These are phyloP conservation scores for Drosophila neoperkinsi DNA, from an alignment of 2,888 invertebrate species.

Conservation along the genomic window DNA sequence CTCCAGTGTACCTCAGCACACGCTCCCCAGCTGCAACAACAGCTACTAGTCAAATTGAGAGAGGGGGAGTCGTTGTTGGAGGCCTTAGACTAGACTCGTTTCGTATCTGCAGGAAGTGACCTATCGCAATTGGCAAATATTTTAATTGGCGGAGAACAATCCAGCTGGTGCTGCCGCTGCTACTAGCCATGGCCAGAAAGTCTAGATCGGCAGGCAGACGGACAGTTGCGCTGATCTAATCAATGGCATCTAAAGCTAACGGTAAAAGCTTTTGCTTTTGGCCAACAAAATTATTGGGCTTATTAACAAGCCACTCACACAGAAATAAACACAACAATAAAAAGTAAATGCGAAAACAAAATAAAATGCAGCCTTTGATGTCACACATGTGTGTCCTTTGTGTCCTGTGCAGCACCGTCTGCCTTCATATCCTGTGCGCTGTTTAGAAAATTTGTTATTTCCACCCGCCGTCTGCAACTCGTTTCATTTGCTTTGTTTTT, in stretches of 20 bases:
- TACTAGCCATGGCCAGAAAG: not conserved
- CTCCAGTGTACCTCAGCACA: not conserved
- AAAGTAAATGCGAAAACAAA: slow-evolving; percentile 18
- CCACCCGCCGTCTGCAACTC: slow-evolving; percentile 52
- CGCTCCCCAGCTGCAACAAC: slow-evolving; percentile 14
- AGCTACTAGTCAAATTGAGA: slow-evolving; percentile 1
- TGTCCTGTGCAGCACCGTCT: slow-evolving; percentile 29
- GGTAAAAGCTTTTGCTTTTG: slow-evolving; percentile 63
- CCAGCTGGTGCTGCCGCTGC: slow-evolving; percentile 11
- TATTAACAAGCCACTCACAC: slow-evolving; percentile 20
- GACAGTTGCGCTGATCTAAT: slow-evolving; percentile 62
- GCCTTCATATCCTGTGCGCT: slow-evolving; percentile 52
- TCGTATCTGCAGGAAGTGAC: slow-evolving; percentile 54
- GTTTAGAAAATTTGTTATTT: slow-evolving; percentile 50
- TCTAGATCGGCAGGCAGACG: not conserved
- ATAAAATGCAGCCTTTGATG: slow-evolving; percentile 57
- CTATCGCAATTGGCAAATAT: slow-evolving; percentile 71
- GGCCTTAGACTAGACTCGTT: not conserved
- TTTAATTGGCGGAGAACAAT: slow-evolving; percentile 65
- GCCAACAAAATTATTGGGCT: slow-evolving; percentile 17
- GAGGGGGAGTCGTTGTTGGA: not conserved
- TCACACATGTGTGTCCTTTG: slow-evolving; percentile 41
- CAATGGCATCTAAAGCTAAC: slow-evolving; percentile 63
- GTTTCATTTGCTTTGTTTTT: slow-evolving; percentile 25
- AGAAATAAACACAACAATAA: not conserved